Base-by-base conservation (phyloP, 1,140 invertebrate species). In the Bombus waltoni region DNA sequence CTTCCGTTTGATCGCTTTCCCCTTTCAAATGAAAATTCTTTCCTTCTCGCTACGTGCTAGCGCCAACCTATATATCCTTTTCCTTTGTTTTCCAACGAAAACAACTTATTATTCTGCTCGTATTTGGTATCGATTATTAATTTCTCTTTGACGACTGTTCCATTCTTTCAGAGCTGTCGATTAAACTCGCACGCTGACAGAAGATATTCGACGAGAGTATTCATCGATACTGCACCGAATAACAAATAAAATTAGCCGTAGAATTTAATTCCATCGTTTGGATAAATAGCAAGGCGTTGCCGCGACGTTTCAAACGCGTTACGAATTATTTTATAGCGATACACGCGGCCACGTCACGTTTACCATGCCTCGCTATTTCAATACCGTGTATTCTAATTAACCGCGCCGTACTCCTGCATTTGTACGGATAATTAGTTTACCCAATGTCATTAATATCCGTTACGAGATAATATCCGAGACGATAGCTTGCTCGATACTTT, bases 401-500 rank as follows among this genome's bases (percentile, higher is more conserved):
- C 75, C 25, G 5, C 28, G 3, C 71, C 40, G 47, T n/a, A n/a
- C 42, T n/a, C n/a, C 1, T 38, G 22, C 32, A 44, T 84, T 79
- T 84, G 75, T 78, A 13, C 25, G 28, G 38, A 57, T 80, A 84
- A 84, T 84, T 84, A 80, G 53, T 80, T 84, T 35, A 4, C n/a
- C 18, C 22, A 15, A 25, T 22, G 15, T n/a, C 32, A 80, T 84
- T 79, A 80, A 84, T 84, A 79, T 84, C 74, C 15, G 18, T 28
- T 18, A 35, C 18, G 22, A 28, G n/a, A 59, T n/a, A 22, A 70
- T 38, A 62, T 44, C 66, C 18, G 22, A 28, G n/a, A 59, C 35
- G n/a, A 70, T 38, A 62, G 44, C 66, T 83, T 53, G 18, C n/a
- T 35, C 9, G 32, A 57, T 28, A 32, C 3, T 10, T 3, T 4